phyloP scores from a whole-genome alignment of 2,888 invertebrate genomes.

The Caenorhabditis panamensis region DNA sequence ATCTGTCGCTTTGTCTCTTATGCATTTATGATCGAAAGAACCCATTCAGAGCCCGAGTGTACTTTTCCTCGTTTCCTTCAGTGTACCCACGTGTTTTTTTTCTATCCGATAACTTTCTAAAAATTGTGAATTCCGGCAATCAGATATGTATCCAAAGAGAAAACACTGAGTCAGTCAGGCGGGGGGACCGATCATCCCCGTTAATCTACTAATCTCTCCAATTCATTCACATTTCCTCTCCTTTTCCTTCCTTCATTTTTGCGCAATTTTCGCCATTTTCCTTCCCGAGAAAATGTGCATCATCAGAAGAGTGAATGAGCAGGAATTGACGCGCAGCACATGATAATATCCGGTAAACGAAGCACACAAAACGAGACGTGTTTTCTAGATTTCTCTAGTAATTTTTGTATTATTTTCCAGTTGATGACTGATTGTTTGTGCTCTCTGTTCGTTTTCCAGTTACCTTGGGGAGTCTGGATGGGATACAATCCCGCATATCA shows the following conservation, averaged over 20 bases:
- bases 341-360: slow-evolving; percentile 7
- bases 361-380: too few relatives aligned
- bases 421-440: background rate
- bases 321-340: background rate
- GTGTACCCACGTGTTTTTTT: slow-evolving; percentile 4
- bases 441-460: too few relatives aligned
- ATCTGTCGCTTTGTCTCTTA: background rate
- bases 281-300: slow-evolving; percentile 2
- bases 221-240: slow-evolving; percentile 10
- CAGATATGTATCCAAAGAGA: too few relatives aligned
- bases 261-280: too few relatives aligned
- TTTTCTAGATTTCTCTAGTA: background rate
- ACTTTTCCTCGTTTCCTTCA: slow-evolving; percentile 12
- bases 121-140: too few relatives aligned
- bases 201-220: slow-evolving; percentile 37
- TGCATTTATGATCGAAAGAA: slow-evolving; percentile 15
- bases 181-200: background rate
- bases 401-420: background rate
- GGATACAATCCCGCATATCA: too few relatives aligned
- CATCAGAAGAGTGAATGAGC: background rate
- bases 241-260: slow-evolving; percentile 6
- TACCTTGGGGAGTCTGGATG: too few relatives aligned
- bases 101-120: slow-evolving; percentile 2
- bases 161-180: background rate
- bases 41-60: slow-evolving; percentile 7